These are phyloP conservation scores for Operophtera brumata DNA, from an alignment of 2,888 invertebrate species.

Conservation along the genomic window DNA sequence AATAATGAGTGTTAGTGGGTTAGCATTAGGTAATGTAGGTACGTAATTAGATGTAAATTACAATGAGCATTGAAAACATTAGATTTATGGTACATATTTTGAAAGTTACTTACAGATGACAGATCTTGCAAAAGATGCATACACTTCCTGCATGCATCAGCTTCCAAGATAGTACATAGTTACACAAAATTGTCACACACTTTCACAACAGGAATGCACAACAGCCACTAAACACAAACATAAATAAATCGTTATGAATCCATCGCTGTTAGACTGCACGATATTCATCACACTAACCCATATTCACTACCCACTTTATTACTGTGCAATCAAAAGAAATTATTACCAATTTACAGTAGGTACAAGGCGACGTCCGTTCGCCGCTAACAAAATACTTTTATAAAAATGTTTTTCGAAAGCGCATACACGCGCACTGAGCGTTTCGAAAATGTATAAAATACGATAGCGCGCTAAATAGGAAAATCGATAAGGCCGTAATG, in stretches of 20 bases:
- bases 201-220: conserved; percentile 68
- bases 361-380: conserved; percentile 71
- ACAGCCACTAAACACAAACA: conserved; percentile 44
- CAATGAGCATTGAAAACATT: background rate
- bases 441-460: conserved; percentile 78
- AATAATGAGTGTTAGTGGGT: background rate
- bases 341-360: conserved; percentile 74
- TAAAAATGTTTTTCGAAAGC: conserved; percentile 78
- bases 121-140: conserved; percentile 33
- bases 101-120: conserved; percentile 40
- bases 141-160: conserved; percentile 36
- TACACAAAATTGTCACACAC: conserved; percentile 62
- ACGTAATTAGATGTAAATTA: too few species aligned
- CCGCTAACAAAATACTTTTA: conserved; percentile 65
- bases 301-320: conserved; percentile 68
- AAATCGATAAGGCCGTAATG: conserved; percentile 76
- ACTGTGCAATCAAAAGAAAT: conserved; percentile 73
- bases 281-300: conserved; percentile 73
- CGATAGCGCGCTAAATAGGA: conserved; percentile 74
- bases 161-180: conserved; percentile 54
- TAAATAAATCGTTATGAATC: conserved; percentile 64
- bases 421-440: conserved; percentile 71
- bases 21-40: background rate
- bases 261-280: conserved; percentile 49
- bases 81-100: background rate